Evolutionary conservation across 2,888 invertebrate species (phyloP), one percentile per base, ranked within the genome.

Genomic region (Eucriotettix oculatus): DNA sequence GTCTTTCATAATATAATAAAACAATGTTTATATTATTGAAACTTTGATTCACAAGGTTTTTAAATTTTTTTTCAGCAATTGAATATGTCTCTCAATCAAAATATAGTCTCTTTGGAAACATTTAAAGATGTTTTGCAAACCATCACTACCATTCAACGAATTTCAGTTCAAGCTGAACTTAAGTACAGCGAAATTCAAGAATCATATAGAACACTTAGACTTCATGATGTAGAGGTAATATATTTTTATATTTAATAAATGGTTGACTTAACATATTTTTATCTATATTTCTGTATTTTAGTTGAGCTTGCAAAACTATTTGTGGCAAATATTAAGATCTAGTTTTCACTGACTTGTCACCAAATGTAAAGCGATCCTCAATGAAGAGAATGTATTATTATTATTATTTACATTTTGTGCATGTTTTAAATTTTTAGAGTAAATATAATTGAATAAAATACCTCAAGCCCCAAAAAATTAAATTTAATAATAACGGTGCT

Each of bases 111-210:
- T 44, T 73, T 93, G 54, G 87, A 87, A 59, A 84, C 87, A 68
- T 88, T 94, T 69, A 93, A 91, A 72, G 75, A 82, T 62, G 87
- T 94, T 3, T 86, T 94, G 84, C 85, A 85, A 64, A 86, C 90
- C 0, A 91, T 95, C 62, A 75, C 84, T 0, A 79, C 79, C 48
- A 83, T 94, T 54, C 84, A 87, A 68, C 80, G 82, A 59, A 81
- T 83, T 71, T 87, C 90, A 0, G 77, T 92, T 58, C 83, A 86
- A 5, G 83, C 87, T 0, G 93, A 94, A 72, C 79, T 87, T 56
- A 82, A 81, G 67, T 90, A 86, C 68, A 76, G 79, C 52, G 82
- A 82, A 56, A 69, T 57, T 43, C 60, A 60, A 29, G 63, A 92
- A 72, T 82, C 85, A 56, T 94, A 90, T 69, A 77, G 82, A 54